Conservation (phyloP, 2,888 invertebrate species). For the Meganola albula region DNA sequence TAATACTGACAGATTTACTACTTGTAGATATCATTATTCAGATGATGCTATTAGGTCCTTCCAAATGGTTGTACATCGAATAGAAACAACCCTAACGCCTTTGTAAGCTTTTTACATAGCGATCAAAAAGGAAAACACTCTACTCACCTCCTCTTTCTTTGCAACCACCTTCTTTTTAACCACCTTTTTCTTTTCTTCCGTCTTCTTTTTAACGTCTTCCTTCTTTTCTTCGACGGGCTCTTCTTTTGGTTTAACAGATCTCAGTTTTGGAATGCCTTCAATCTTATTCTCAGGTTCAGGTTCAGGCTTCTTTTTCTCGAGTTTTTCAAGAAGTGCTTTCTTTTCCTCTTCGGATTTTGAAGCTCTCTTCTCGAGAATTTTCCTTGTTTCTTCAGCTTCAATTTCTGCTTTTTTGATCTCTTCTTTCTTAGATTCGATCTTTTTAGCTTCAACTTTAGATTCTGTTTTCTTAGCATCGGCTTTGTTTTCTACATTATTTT, state of each 20-base stretch:
- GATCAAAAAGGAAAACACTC: slow-evolving; percentile 5
- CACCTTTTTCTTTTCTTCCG: slow-evolving; percentile 67
- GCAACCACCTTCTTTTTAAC: slow-evolving; percentile 69
- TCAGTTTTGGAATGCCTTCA: slow-evolving; percentile 80
- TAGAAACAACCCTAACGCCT: neutral
- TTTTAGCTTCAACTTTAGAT: slow-evolving; percentile 44
- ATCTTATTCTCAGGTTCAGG: slow-evolving; percentile 75
- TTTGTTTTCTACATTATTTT: slow-evolving; percentile 43
- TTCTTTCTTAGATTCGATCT: slow-evolving; percentile 53
- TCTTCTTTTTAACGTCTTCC: slow-evolving; percentile 62
- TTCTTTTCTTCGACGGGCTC: slow-evolving; percentile 66
- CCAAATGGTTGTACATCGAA: neutral
- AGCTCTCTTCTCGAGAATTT: slow-evolving; percentile 64
- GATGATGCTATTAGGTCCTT: neutral
- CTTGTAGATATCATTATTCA: too few relatives aligned
- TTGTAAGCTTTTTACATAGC: slow-evolving; percentile 43
- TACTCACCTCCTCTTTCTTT: slow-evolving; percentile 72
- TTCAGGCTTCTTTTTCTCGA: slow-evolving; percentile 71
- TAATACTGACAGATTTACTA: too few relatives aligned
- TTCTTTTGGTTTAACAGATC: slow-evolving; percentile 73
- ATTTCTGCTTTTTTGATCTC: slow-evolving; percentile 52
- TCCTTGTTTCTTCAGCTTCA: slow-evolving; percentile 70
- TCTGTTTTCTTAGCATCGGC: slow-evolving; percentile 53
- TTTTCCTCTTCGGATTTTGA: slow-evolving; percentile 72
- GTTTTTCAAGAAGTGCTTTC: slow-evolving; percentile 68